Conservation (phyloP, 1,140 invertebrate genomes). For the Pissodes strobi region DNA sequence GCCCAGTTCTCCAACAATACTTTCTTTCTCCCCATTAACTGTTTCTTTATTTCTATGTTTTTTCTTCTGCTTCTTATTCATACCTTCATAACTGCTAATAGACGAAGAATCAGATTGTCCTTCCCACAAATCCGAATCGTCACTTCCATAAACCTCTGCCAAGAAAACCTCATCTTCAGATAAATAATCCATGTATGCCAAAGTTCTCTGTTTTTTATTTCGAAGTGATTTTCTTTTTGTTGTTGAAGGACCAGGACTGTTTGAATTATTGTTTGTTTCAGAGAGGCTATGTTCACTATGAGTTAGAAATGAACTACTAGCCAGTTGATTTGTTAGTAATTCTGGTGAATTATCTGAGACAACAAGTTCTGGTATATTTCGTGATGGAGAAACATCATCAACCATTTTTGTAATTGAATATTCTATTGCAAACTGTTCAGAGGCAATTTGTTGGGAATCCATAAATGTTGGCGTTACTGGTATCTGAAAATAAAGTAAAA, state of each 20-base stretch:
- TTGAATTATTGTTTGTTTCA: slow-evolving; percentile 2
- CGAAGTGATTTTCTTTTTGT: slow-evolving; percentile 3
- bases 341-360: not conserved
- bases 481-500: not conserved
- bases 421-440: slow-evolving; percentile 4
- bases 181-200: not conserved
- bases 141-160: not conserved
- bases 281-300: not conserved
- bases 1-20: too few relatives aligned
- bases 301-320: slow-evolving; percentile 1
- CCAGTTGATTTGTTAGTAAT: not conserved
- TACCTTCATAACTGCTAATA: not conserved
- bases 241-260: slow-evolving; percentile 7
- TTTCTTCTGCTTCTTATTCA: slow-evolving; percentile 2
- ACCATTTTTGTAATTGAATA: not conserved
- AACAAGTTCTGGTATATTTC: not conserved
- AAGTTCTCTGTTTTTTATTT: not conserved
- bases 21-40: not conserved
- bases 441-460: not conserved
- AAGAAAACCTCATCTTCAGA: not conserved
- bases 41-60: not conserved
- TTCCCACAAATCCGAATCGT: not conserved
- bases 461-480: not conserved
- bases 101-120: not conserved
- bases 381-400: not conserved